A percentile compares a stretch with the other conserved stretches of the same genome.
phyloP scores from a whole-genome alignment of 2,113 vertebrate genomes.

The Tyto alba region DNA sequence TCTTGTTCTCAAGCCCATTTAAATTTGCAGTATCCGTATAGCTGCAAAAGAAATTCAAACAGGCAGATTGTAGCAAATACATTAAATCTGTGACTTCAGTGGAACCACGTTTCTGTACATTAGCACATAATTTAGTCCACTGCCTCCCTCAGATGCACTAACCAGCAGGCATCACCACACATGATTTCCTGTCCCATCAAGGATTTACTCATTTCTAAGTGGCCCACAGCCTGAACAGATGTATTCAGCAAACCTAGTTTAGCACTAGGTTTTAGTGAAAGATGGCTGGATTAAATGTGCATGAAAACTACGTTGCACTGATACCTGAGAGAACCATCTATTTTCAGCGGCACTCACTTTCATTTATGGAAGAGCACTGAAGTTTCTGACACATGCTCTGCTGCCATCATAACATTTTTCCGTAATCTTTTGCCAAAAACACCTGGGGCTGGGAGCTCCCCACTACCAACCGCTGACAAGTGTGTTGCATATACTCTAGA shows the following conservation, averaged over 20 bases:
- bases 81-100: background rate
- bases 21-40: background rate
- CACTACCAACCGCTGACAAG: background rate
- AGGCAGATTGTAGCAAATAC: background rate
- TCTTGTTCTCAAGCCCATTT: background rate
- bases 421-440: background rate
- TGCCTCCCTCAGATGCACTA: background rate
- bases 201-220: background rate
- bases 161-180: background rate
- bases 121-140: background rate
- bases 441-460: background rate
- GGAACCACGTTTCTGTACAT: background rate
- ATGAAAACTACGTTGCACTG: accelerated
- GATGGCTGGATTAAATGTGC: background rate
- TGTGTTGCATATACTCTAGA: background rate
- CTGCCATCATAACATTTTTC: background rate
- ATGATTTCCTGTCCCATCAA: background rate
- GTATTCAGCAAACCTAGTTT: background rate
- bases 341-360: background rate
- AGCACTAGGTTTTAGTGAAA: background rate
- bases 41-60: background rate
- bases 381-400: background rate
- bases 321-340: background rate
- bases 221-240: background rate
- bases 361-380: background rate